Base-by-base conservation (phyloP, 2,888 invertebrate species). In the Linyphia triangularis region DNA sequence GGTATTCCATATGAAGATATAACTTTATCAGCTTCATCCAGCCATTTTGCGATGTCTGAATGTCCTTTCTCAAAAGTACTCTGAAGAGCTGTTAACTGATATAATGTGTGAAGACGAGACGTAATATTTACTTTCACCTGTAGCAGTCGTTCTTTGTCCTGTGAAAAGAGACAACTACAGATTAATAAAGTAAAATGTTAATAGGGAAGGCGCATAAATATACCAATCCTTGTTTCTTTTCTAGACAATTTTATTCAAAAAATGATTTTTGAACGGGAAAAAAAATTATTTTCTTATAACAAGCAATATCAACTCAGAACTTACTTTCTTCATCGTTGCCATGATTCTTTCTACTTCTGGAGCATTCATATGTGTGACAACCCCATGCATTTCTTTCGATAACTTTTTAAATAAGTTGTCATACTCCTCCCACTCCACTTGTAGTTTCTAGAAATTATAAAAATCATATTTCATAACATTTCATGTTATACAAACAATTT, bases 341-440 rank as follows among this genome's bases (percentile, higher is more conserved):
- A 98, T 97, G 95, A 97, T 97, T 89, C 95, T 95, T 91, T 97
- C 97, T 0, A 98, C 97, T 91, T 97, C 97, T 73, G 98, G 97
- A 37, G 97, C 95, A 0, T 96, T 96, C 79, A 98, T 94, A 92
- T 98, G 97, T 89, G 96, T 97, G 79, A 98, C 97, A 2, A 98
- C 94, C 10, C 95, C 95, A 93, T 98, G 98, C 93, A 98, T 98
- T 84, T 96, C 96, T 92, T 97, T 97, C 93, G 98, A 98, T 63
- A 97, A 96, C 85, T 94, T 95, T 93, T 98, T 98, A 92, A 98
- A 98, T 1, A 97, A 93, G 89, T 96, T 96, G 92, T 98, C 98
- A 90, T 97, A 96, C 63, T 95, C 95, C 91, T 97, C 97, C 0
- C 98, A 95, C 93, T 98, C 96, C 2, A 94, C 94, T 92, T 96